Conservation (phyloP, 2,888 invertebrate genomes). For the Microdon myrmicae region DNA sequence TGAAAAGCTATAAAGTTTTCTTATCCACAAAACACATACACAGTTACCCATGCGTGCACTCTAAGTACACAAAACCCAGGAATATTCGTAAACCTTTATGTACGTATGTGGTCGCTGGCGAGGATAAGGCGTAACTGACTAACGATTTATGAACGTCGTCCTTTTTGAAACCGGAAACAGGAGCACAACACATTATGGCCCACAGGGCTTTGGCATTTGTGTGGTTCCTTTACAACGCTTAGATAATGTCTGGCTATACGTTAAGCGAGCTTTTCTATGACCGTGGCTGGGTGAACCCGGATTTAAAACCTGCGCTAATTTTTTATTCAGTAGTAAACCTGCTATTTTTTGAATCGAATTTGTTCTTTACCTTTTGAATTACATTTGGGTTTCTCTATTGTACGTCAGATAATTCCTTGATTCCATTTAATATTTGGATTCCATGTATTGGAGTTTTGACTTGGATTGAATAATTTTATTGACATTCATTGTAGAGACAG, state of each 20-base stretch:
- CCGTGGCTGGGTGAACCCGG: constrained; percentile 40
- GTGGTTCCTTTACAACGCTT: constrained; percentile 45
- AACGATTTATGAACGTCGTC: constrained; percentile 43
- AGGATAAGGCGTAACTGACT: constrained; percentile 41
- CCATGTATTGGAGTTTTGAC: no score
- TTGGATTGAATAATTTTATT: no score
- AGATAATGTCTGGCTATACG: constrained; percentile 37
- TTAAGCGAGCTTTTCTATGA: background rate
- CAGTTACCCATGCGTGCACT: constrained; percentile 4
- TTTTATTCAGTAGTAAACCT: no score
- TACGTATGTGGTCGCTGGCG: no score
- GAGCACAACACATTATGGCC: constrained; percentile 47
- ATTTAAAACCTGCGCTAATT: constrained; percentile 51
- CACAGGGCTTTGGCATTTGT: constrained; percentile 43
- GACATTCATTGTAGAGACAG: no score
- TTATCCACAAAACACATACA: constrained; percentile 36
- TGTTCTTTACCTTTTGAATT: no score
- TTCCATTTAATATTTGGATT: no score
- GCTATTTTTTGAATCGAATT: no score
- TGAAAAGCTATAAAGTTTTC: constrained; percentile 49
- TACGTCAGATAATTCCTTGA: no score
- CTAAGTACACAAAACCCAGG: background rate
- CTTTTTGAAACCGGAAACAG: constrained; percentile 45
- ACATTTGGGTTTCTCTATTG: no score
- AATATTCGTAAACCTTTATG: constrained; percentile 1